A percentile compares a stretch with the other conserved stretches of the same genome.
Conservation (phyloP, 1,140 invertebrate species). For the Anastatus disparis region DNA sequence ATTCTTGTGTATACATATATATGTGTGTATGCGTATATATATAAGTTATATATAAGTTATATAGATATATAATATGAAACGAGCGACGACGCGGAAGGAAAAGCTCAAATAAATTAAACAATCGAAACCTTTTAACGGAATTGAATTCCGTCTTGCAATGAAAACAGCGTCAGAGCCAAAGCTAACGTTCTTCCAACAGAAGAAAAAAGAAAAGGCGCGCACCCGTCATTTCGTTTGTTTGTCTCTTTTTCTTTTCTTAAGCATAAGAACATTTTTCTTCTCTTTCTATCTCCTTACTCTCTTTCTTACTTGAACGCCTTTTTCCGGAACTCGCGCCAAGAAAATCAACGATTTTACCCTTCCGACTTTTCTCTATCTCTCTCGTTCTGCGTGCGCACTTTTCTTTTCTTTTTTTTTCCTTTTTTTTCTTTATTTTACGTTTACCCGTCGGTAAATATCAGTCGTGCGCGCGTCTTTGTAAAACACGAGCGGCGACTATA, state of each 20-base stretch:
- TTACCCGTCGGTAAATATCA: no score
- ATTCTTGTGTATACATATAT: neutral
- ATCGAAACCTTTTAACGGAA: conserved; percentile 41
- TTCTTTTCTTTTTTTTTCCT: conserved; percentile 30
- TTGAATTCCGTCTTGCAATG: conserved; percentile 42
- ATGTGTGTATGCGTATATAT: neutral
- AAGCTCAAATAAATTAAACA: conserved; percentile 42
- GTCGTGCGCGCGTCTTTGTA: no score
- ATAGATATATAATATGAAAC: neutral
- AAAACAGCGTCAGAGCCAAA: conserved; percentile 27
- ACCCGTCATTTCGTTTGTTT: conserved; percentile 21
- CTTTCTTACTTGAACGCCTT: conserved; percentile 28
- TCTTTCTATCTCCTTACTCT: neutral
- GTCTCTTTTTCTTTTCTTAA: neutral
- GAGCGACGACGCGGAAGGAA: neutral
- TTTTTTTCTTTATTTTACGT: neutral
- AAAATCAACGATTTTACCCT: conserved; percentile 37
- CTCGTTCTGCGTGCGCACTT: no score
- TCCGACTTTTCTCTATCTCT: conserved; percentile 28
- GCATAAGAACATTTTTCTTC: neutral
- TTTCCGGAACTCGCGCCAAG: conserved; percentile 37
- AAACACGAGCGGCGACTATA: neutral
- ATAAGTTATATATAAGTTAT: neutral
- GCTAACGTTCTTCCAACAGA: neutral
- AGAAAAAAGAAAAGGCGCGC: conserved; percentile 1